phyloP scores from a whole-genome alignment of 2,797 vertebrate genomes.

The Knipowitschia caucasica region DNA sequence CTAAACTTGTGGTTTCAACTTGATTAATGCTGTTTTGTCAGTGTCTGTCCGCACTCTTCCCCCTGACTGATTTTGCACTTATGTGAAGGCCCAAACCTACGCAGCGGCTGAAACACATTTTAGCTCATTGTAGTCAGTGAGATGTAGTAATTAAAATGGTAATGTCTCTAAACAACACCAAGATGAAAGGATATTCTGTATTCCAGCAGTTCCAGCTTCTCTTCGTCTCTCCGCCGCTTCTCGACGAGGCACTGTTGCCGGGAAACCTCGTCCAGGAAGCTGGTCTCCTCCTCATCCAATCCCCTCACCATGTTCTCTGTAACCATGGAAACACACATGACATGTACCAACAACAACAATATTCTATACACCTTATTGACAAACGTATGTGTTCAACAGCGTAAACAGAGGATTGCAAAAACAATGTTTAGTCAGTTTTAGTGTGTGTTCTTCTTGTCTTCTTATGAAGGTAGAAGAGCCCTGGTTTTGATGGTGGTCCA shows the following conservation, averaged over 20 bases:
- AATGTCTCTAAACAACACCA: neutral
- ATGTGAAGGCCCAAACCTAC: neutral
- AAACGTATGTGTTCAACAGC: too few species aligned
- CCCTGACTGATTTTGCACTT: neutral
- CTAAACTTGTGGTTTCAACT: too few species aligned
- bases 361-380: slow-evolving; percentile 7
- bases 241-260: slow-evolving; percentile 92
- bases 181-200: slow-evolving; percentile 95
- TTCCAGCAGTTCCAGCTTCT: slow-evolving; percentile 88
- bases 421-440: too few species aligned
- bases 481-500: too few species aligned
- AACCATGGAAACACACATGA: slow-evolving; percentile 64
- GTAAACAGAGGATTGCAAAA: too few species aligned
- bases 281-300: slow-evolving; percentile 91
- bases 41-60: neutral
- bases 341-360: slow-evolving; percentile 30
- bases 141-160: slow-evolving; percentile 1
- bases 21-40: too few species aligned
- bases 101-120: neutral
- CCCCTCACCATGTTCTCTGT: slow-evolving; percentile 99
- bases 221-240: slow-evolving; percentile 93
- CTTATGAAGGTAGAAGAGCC: too few species aligned
- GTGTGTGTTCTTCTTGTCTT: too few species aligned
- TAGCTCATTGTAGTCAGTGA: neutral
- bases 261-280: slow-evolving; percentile 97